A percentile compares a stretch with the other conserved stretches of the same genome.
Conservation (phyloP, 2,113 vertebrate species). For the Eira barbara region DNA sequence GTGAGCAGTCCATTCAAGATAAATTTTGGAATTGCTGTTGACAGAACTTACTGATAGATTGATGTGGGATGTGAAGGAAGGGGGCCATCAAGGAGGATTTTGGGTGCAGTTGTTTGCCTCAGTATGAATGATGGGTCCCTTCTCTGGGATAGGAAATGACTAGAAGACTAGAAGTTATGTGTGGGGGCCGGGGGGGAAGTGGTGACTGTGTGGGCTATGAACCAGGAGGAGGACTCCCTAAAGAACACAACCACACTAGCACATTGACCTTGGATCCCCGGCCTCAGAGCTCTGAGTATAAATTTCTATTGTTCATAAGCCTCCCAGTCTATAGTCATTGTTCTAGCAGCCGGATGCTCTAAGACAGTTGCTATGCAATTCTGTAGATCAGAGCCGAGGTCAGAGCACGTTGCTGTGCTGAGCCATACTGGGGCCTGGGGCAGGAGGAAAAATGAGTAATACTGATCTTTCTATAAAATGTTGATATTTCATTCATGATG, state of each 20-base stretch:
- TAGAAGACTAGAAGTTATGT: background rate
- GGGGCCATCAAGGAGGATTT: background rate
- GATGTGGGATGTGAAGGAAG: background rate
- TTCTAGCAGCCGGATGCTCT: background rate
- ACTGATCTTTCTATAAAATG: background rate
- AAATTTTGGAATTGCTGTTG: background rate
- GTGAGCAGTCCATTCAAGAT: background rate
- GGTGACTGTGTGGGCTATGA: fast-evolving
- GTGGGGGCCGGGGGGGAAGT: too few species aligned
- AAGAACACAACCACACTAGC: background rate
- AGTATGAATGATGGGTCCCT: background rate
- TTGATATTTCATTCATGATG: background rate
- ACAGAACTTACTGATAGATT: background rate
- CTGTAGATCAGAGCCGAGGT: background rate
- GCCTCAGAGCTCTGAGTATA: background rate
- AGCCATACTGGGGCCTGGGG: background rate
- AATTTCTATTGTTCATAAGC: background rate
- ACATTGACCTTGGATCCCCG: background rate
- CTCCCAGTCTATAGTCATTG: background rate
- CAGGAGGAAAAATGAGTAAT: background rate
- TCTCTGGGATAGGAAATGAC: background rate
- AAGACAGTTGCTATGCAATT: background rate
- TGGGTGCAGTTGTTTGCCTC: background rate
- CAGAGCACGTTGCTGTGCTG: background rate
- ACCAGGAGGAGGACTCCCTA: background rate